Evolutionary conservation across 2,888 invertebrate species (phyloP), one percentile per base, ranked within the genome.

Genomic region (Alitta virens): DNA sequence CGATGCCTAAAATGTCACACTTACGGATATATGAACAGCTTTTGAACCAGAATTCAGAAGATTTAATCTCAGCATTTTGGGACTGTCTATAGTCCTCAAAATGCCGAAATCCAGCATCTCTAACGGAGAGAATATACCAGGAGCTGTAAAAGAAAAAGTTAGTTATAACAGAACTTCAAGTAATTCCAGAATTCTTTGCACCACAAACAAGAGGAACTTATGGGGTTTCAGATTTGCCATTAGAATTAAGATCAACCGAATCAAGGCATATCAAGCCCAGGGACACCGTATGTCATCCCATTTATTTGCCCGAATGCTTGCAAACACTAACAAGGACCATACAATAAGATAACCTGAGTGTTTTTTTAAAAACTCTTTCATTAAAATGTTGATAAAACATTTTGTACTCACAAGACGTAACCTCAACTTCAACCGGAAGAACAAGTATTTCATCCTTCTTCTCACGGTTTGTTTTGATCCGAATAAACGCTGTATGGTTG

Each of bases 401-500:
- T n/a, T 5, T 18, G 21, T 46, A 33, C 67, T 66, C 66, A 83
- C 83, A 77, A 74, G 82, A 85, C 25, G 87, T 82, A 61, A 92
- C 91, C 84, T 92, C 91, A 60, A 93, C 88, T 84, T 92, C 92
- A 53, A 93, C 86, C 33, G 92, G 92, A 68, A 93, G 87, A 67
- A 93, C 88, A 68, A 93, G 85, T 69, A 88, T 84, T 77, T 89
- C 87, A 68, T 72, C 70, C 60, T 74, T 73, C 64, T 75, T 71
- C 52, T 71, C 70, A 23, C 60, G 62, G 63, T 75, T 89, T 66
- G 90, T 86, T 83, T 88, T 88, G 75, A 91, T 89, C 75, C 90
- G 88, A 76, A 93, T 89, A 76, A 90, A 93, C 40, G 91, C 90
- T 62, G 92, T 91, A 80, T 92, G 89, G 82, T 92, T 92, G 76